Percentiles rank a stretch among this genome's conserved stretches.
Conservation (phyloP, 2,888 invertebrate genomes). For the Oscheius sp. region DNA sequence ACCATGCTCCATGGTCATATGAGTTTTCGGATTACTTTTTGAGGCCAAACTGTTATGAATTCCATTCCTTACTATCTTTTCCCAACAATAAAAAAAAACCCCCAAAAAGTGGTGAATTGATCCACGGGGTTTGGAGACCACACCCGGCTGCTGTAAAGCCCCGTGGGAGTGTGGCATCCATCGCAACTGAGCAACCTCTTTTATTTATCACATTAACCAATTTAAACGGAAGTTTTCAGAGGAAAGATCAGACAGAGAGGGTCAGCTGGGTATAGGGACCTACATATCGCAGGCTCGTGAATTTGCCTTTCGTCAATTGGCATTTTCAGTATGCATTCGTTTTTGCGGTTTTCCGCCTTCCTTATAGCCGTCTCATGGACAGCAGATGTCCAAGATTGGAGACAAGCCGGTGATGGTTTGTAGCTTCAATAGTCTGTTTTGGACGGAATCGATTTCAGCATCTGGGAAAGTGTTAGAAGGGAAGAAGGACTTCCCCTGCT, state of each 20-base stretch:
- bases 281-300: neutral
- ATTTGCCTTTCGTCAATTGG: neutral
- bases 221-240: neutral
- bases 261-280: neutral
- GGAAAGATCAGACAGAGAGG: conserved; percentile 3
- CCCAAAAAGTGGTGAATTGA: neutral
- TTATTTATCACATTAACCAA: neutral
- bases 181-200: conserved; percentile 13
- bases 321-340: conserved; percentile 24
- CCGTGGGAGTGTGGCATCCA: conserved; percentile 24
- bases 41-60: neutral
- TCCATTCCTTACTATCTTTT: neutral
- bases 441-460: conserved; percentile 37
- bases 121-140: conserved; percentile 12
- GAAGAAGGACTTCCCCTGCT: conserved; percentile 71
- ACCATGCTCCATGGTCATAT: neutral
- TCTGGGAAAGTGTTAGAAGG: conserved; percentile 67
- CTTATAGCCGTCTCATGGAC: conserved; percentile 20
- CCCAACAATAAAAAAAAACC: too few relatives aligned
- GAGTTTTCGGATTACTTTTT: too few relatives aligned
- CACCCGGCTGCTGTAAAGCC: conserved; percentile 25
- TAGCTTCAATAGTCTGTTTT: neutral
- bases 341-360: conserved; percentile 31
- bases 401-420: conserved; percentile 35
- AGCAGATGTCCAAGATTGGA: conserved; percentile 41